phyloP scores from a whole-genome alignment of 2,113 vertebrate genomes.

The Fukomys damarensis region DNA sequence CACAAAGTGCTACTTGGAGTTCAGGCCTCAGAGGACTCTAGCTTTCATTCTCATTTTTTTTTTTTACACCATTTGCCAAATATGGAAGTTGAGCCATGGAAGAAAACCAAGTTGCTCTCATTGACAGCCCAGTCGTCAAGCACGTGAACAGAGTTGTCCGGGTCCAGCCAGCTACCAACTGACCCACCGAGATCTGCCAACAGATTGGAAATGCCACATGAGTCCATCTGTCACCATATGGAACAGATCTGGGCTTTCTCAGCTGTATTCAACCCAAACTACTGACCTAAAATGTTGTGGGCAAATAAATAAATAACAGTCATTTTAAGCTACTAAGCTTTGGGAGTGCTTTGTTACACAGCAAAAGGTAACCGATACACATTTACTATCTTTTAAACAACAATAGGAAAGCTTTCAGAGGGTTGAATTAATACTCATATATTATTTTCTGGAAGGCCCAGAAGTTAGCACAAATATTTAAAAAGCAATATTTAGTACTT shows the following conservation, averaged over 20 bases:
- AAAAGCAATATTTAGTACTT: background rate
- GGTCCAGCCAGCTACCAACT: background rate
- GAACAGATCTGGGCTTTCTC: background rate
- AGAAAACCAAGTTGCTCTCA: background rate
- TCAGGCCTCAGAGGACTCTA: background rate
- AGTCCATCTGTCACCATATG: background rate
- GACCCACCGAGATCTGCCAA: background rate
- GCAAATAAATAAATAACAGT: background rate
- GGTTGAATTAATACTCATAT: background rate
- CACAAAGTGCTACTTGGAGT: background rate
- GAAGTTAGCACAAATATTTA: conserved; percentile 6
- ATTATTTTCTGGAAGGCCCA: background rate
- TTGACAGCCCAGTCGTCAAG: background rate
- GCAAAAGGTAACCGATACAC: background rate
- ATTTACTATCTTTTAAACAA: background rate
- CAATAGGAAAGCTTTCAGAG: background rate
- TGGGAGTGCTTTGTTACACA: background rate
- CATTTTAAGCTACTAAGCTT: background rate
- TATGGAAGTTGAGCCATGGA: background rate
- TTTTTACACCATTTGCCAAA: background rate
- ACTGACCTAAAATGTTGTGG: background rate
- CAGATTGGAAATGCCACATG: background rate
- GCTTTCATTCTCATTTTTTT: background rate
- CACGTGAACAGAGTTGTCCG: background rate
- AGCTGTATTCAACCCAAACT: background rate